A percentile compares a stretch with the other conserved stretches of the same genome.
Evolutionary conservation across 2,888 invertebrate genomes (phyloP).

Genomic region (Ectobius pallidus): DNA sequence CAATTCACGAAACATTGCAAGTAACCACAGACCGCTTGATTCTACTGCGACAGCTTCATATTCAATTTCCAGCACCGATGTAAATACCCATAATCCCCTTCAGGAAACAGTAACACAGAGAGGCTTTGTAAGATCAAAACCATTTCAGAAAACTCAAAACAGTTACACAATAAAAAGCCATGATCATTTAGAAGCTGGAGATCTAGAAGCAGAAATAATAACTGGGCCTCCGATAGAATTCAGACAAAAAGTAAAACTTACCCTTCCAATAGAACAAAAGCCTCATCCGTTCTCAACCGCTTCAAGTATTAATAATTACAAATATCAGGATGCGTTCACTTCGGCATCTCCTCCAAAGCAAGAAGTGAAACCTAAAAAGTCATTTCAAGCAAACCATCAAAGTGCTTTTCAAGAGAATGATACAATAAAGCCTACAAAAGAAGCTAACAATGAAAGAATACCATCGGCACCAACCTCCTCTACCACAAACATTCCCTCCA

Average conservation of each 20-base stretch:
- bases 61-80: background rate
- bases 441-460: background rate
- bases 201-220: too few relatives aligned
- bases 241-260: too few relatives aligned
- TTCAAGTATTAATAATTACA: background rate
- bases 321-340: background rate
- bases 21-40: background rate
- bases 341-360: background rate
- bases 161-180: too few relatives aligned
- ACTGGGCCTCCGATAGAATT: too few relatives aligned
- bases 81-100: background rate
- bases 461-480: background rate
- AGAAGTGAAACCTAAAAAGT: background rate
- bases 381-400: background rate
- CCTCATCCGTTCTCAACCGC: conserved; percentile 1
- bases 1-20: background rate
- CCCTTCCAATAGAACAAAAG: background rate
- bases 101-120: background rate
- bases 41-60: conserved; percentile 14
- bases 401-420: background rate
- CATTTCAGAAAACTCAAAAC: too few relatives aligned
- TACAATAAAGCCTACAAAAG: background rate
- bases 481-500: background rate
- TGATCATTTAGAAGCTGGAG: too few relatives aligned
- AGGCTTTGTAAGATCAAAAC: background rate